phyloP scores from a whole-genome alignment of 2,888 invertebrate species.

The Pocota personata region DNA sequence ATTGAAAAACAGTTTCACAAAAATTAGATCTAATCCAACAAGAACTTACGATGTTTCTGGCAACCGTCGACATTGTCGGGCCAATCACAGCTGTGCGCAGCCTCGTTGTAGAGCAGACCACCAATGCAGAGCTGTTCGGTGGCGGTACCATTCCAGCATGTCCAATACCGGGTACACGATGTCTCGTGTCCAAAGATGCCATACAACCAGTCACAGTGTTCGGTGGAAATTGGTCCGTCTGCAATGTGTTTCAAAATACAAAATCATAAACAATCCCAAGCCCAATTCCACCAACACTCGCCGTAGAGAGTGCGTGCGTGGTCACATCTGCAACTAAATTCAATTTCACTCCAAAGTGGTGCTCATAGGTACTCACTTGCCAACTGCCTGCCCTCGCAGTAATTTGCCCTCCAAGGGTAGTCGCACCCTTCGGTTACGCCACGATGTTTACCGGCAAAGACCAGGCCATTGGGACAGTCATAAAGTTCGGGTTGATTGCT shows the following conservation, averaged over 20 bases:
- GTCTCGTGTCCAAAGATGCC: slow-evolving; percentile 97
- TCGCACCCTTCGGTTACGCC: slow-evolving; percentile 95
- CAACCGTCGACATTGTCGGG: slow-evolving; percentile 96
- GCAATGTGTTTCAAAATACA: slow-evolving; percentile 72
- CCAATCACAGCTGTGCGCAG: slow-evolving; percentile 96
- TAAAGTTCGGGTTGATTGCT: slow-evolving; percentile 92
- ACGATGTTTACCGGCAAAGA: slow-evolving; percentile 93
- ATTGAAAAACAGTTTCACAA: slow-evolving; percentile 24
- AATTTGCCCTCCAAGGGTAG: slow-evolving; percentile 94
- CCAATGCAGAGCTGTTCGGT: slow-evolving; percentile 96
- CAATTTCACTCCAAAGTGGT: slow-evolving; percentile 30
- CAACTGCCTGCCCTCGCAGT: slow-evolving; percentile 92
- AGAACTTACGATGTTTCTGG: slow-evolving; percentile 94
- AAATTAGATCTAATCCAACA: slow-evolving; percentile 46
- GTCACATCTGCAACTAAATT: slow-evolving; percentile 61
- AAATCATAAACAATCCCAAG: slow-evolving; percentile 61
- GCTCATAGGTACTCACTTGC: slow-evolving; percentile 84
- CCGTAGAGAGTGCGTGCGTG: slow-evolving; percentile 12
- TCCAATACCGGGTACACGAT: slow-evolving; percentile 96
- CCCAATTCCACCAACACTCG: background rate
- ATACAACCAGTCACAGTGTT: slow-evolving; percentile 96
- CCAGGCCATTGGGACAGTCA: slow-evolving; percentile 95
- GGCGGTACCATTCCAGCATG: slow-evolving; percentile 97
- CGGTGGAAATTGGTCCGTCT: slow-evolving; percentile 92
- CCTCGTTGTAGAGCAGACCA: slow-evolving; percentile 94